phyloP scores from a whole-genome alignment of 2,797 vertebrate genomes.

The Oceanodroma leucorhoa region DNA sequence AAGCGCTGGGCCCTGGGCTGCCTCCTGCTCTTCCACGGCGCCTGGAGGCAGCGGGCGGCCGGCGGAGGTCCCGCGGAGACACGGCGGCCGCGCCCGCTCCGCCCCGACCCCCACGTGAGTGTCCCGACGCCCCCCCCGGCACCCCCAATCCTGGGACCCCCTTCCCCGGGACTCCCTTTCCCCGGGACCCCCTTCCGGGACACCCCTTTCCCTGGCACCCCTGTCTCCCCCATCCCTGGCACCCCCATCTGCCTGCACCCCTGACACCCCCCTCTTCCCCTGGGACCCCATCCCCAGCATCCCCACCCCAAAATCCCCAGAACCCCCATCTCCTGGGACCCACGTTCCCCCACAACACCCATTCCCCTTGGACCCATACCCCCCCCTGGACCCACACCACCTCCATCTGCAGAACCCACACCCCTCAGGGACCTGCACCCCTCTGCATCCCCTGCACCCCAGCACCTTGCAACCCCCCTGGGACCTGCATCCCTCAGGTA shows the following conservation, averaged over 20 bases:
- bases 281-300: no score
- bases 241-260: not conserved
- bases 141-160: not conserved
- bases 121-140: not conserved
- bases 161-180: no score
- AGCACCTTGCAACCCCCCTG: not conserved
- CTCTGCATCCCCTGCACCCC: not conserved
- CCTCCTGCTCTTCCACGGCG: not conserved
- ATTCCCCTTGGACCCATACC: not conserved
- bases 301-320: accelerated
- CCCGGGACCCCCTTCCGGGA: accelerated
- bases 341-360: accelerated
- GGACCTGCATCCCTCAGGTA: not conserved
- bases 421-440: no score
- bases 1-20: conserved; percentile 19
- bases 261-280: no score
- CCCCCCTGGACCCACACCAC: not conserved
- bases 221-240: not conserved
- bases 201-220: accelerated
- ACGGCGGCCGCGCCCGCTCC: conserved; percentile 5
- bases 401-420: not conserved
- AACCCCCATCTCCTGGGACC: not conserved
- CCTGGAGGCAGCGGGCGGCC: not conserved
- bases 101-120: conserved; percentile 42
- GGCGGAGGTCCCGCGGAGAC: not conserved